A percentile compares a stretch with the other conserved stretches of the same genome.
These are phyloP conservation scores for Sipha maydis DNA, from an alignment of 2,888 invertebrate genomes.

Conservation along the genomic window DNA sequence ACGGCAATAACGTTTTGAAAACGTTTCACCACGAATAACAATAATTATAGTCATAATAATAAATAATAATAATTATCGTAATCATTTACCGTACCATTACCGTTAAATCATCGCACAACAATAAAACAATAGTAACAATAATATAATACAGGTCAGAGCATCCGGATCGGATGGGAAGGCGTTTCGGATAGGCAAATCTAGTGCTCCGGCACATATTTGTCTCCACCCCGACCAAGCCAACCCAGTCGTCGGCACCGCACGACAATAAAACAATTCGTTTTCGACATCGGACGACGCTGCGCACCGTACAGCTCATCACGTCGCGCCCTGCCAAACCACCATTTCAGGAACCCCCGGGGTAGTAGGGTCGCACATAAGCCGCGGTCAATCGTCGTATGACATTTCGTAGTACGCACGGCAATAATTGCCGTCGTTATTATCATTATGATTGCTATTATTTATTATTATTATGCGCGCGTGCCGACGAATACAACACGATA, in stretches of 20 bases:
- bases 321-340: background rate
- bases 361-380: background rate
- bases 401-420: background rate
- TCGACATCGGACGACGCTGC: background rate
- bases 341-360: background rate
- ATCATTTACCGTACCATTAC: background rate
- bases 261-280: background rate
- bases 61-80: background rate
- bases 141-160: background rate
- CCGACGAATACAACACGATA: no score
- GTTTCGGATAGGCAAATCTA: constrained; percentile 52
- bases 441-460: background rate
- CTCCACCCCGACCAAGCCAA: background rate
- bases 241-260: no score
- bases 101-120: background rate
- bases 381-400: background rate
- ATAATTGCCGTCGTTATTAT: background rate
- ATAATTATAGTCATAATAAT: background rate
- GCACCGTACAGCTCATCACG: background rate
- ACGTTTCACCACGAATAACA: background rate
- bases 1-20: background rate
- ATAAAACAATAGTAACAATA: background rate
- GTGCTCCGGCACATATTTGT: constrained; percentile 10
- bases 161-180: constrained; percentile 8
- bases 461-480: no score